A percentile compares a stretch with the other conserved stretches of the same genome.
phyloP scores from a whole-genome alignment of 1,140 invertebrate species.

The Zaprionus ornatus region DNA sequence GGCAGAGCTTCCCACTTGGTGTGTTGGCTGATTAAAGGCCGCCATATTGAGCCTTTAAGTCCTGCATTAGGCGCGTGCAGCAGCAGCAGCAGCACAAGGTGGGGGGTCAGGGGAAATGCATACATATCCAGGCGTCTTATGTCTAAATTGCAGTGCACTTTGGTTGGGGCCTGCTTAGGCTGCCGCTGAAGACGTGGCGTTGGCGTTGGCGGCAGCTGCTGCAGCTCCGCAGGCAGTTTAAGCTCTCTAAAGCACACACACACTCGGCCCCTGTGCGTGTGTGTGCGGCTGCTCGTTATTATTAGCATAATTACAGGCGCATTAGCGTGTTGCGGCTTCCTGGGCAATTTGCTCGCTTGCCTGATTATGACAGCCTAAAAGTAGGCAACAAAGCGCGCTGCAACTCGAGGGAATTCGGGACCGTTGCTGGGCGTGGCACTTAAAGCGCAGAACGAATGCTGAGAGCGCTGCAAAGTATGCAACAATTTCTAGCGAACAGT shows the following conservation, averaged over 20 bases:
- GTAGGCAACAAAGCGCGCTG: constrained; percentile 20
- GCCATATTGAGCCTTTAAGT: constrained; percentile 23
- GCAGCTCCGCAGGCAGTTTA: constrained; percentile 38
- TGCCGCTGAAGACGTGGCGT: constrained; percentile 39
- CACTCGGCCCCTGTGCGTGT: background rate
- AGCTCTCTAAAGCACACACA: constrained; percentile 19
- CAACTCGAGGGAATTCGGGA: background rate
- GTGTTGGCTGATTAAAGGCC: constrained; percentile 25
- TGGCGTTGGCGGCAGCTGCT: constrained; percentile 18
- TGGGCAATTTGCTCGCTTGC: constrained; percentile 59
- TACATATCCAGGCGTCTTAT: constrained; percentile 32
- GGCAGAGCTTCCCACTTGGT: background rate
- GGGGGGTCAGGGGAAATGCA: background rate
- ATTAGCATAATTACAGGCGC: constrained; percentile 82
- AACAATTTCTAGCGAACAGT: background rate
- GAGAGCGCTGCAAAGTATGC: background rate
- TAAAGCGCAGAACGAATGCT: background rate
- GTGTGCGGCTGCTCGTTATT: constrained; percentile 67
- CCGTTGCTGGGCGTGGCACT: too few species aligned
- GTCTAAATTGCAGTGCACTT: constrained; percentile 69
- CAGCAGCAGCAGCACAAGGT: background rate
- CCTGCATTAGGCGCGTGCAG: background rate
- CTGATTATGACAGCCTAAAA: constrained; percentile 63
- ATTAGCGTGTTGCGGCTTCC: constrained; percentile 65
- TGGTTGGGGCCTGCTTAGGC: constrained; percentile 45